A percentile compares a stretch with the other conserved stretches of the same genome.
Conservation (phyloP, 2,113 vertebrate species). For the Chaenogobius annularis region DNA sequence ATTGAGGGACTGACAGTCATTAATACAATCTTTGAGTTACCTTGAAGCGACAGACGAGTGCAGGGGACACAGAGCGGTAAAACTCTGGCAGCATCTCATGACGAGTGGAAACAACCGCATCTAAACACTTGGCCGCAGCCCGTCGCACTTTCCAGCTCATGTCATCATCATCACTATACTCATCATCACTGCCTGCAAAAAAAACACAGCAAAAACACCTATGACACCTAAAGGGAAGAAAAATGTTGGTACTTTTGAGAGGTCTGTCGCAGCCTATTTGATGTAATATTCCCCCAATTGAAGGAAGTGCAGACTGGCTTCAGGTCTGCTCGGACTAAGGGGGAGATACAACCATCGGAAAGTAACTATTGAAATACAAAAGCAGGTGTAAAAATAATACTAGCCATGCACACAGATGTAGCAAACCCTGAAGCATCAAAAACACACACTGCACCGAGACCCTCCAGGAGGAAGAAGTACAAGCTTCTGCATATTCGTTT, state of each 20-base stretch:
- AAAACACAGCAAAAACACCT: not conserved
- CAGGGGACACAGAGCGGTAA: conserved; percentile 95
- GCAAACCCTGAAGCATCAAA: too few relatives aligned
- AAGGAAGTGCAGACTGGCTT: too few relatives aligned
- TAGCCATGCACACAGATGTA: too few relatives aligned
- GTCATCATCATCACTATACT: conserved; percentile 98
- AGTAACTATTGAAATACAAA: too few relatives aligned
- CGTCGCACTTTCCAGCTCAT: conserved; percentile 99
- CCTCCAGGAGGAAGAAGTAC: too few relatives aligned
- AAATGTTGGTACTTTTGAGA: not conserved
- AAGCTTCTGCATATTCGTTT: too few relatives aligned
- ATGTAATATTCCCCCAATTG: too few relatives aligned
- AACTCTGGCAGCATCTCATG: conserved; percentile 99
- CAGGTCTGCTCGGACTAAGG: too few relatives aligned
- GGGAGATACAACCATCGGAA: too few relatives aligned
- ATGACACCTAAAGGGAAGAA: not conserved
- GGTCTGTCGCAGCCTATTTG: too few relatives aligned
- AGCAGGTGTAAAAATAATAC: too few relatives aligned
- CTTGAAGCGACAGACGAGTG: conserved; percentile 95
- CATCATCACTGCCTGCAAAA: conserved; percentile 90
- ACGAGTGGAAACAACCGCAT: conserved; percentile 95
- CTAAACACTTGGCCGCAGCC: conserved; percentile 94
- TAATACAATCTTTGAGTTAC: conserved; percentile 17
- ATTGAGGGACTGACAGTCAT: not conserved
- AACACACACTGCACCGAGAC: not conserved